Conservation (phyloP, 2,888 invertebrate genomes). For the Trypoxylon attenuatum region DNA sequence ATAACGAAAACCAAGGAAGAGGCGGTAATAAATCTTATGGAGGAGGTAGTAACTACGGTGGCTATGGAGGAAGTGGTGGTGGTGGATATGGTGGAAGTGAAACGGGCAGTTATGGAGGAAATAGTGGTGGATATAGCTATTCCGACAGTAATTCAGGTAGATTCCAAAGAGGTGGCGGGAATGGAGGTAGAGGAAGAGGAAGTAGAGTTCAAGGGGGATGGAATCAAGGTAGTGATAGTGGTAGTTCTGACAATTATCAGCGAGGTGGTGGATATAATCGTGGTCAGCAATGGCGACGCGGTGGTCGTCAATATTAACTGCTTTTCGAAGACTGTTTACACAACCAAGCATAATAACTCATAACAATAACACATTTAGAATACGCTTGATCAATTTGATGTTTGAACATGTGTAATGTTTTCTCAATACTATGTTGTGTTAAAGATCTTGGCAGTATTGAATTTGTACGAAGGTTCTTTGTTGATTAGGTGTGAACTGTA, state of each 20-base stretch:
- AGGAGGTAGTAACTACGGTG: constrained; percentile 37
- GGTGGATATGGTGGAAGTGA: constrained; percentile 49
- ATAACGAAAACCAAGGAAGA: constrained; percentile 6
- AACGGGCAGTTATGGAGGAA: constrained; percentile 46
- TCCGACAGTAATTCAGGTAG: constrained; percentile 43
- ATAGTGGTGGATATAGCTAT: constrained; percentile 45
- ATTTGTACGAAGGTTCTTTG: neutral
- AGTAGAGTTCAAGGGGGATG: constrained; percentile 74
- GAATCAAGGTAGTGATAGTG: constrained; percentile 65
- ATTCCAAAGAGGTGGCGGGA: constrained; percentile 38
- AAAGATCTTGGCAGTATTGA: neutral
- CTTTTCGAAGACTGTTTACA: constrained; percentile 1
- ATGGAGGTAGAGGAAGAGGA: constrained; percentile 57
- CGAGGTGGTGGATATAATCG: constrained; percentile 55
- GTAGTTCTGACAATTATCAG: constrained; percentile 40
- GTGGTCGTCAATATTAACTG: constrained; percentile 43
- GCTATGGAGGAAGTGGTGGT: constrained; percentile 9
- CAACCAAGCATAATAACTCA: constrained; percentile 5
- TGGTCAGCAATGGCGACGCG: constrained; percentile 32
- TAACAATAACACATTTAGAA: constrained; percentile 5
- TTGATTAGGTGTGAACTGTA: neutral
- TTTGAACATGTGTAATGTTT: neutral
- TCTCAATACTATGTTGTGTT: neutral
- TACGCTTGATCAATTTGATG: constrained; percentile 7
- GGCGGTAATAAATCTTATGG: constrained; percentile 36